Conservation (phyloP, 2,797 vertebrate species). For the Pangasius macronema region DNA sequence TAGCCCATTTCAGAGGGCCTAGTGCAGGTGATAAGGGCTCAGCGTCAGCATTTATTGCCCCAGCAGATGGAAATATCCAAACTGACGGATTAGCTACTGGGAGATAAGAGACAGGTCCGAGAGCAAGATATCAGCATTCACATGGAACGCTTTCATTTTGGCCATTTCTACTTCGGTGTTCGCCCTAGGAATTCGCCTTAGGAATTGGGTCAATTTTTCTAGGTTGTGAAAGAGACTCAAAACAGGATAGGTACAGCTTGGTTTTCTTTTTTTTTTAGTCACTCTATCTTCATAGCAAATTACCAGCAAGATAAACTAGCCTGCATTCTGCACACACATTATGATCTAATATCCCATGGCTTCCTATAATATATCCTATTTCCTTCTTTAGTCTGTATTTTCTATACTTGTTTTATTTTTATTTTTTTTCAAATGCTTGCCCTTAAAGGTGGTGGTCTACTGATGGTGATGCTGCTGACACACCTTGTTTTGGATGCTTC, state of each 20-base stretch:
- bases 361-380: too few relatives aligned
- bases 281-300: not conserved
- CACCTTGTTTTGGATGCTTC: not conserved
- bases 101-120: conserved; percentile 41
- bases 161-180: conserved; percentile 13
- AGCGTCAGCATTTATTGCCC: conserved; percentile 33
- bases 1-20: conserved; percentile 21
- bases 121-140: conserved; percentile 31
- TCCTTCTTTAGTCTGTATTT: not conserved
- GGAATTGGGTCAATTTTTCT: conserved; percentile 43
- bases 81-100: conserved; percentile 29
- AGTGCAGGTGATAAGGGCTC: conserved; percentile 33
- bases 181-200: conserved; percentile 27
- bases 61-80: conserved; percentile 39
- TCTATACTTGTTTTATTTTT: not conserved
- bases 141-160: conserved; percentile 26
- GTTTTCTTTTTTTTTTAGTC: not conserved
- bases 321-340: not conserved
- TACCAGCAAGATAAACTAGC: not conserved
- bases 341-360: not conserved
- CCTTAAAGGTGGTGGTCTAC: not conserved
- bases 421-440: not conserved
- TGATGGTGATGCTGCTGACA: not conserved
- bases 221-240: not conserved
- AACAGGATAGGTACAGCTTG: not conserved